Base-by-base conservation (phyloP, 2,797 vertebrate genomes). In the Syngnathus acus region DNA sequence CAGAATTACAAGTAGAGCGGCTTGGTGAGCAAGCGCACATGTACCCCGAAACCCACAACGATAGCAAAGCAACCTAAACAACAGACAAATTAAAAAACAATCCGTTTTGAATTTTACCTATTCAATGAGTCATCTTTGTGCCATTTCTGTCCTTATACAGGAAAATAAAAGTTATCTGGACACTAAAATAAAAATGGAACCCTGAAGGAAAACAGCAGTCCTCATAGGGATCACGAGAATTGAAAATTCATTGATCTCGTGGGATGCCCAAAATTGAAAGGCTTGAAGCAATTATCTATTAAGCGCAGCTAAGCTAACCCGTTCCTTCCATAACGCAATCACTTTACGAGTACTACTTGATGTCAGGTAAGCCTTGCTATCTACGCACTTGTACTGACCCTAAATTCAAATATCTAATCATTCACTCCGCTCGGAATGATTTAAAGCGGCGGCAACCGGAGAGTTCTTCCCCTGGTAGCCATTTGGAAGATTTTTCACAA, bases 401-500 rank as follows among this genome's bases (percentile, higher is more conserved):
- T 55, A 47, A 69, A 79, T 78, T 86, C 58, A 75, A 68, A 84
- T 72, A 83, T 78, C 68, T 82, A 82, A 70, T 84, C 81, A 76
- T 51, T 26, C 71, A 81, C 64, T 82, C 70, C 72, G 67, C 62
- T 68, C 70, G 67, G 59, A 65, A 71, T 78, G 6, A 76, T 79
- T 83, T 80, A 72, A 77, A 82, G 69, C 66, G 42, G 54, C 73
- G 64, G 72, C 78, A 32, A 71, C 68, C 39, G 37, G 72, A 80
- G 72, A 77, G 68, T 74, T 75, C 65, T 71, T 87, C 82, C 85
- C 84, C 72, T 81, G 72, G 76, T 76, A 77, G 78, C 66, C 65
- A 81, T 89, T 89, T 86, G 77, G 84, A 81, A 19, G 17, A 68
- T 75, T 87, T 13, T 89, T 87, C 82, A 89, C 86, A 82, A 77